phyloP scores from a whole-genome alignment of 1,140 invertebrate species.

The Drosophila lacteicornis region DNA sequence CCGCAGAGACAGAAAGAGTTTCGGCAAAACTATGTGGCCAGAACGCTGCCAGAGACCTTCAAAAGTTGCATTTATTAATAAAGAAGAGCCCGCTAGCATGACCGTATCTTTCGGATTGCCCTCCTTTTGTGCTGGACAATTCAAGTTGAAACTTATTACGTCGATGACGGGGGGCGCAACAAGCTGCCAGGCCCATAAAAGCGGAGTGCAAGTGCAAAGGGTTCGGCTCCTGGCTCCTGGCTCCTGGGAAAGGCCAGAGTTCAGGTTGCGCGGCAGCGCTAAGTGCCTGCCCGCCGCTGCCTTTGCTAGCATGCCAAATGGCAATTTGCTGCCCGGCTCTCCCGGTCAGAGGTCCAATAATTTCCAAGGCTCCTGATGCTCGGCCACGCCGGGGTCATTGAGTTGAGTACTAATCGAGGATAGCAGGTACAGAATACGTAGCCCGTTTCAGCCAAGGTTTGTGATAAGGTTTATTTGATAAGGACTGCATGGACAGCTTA shows the following conservation, averaged over 20 bases:
- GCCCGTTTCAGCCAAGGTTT: neutral
- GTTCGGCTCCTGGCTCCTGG: constrained; percentile 6
- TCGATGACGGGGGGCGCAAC: constrained; percentile 47
- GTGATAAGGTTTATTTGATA: neutral
- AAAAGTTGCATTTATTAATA: constrained; percentile 66
- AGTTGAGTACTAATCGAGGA: constrained; percentile 31
- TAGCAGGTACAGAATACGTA: neutral
- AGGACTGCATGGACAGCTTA: neutral
- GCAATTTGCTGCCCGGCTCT: constrained; percentile 49
- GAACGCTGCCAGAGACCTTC: constrained; percentile 25
- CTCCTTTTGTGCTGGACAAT: constrained; percentile 63
- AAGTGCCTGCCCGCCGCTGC: constrained; percentile 18
- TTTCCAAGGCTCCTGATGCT: constrained; percentile 48
- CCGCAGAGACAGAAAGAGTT: constrained; percentile 21
- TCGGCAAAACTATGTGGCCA: constrained; percentile 47
- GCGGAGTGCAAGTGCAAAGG: constrained; percentile 45
- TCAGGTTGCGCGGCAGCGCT: constrained; percentile 29
- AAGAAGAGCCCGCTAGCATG: constrained; percentile 48
- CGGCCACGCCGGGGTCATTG: constrained; percentile 25
- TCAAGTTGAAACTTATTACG: constrained; percentile 78
- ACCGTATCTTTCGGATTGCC: constrained; percentile 7
- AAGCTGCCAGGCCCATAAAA: constrained; percentile 35
- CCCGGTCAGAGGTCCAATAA: constrained; percentile 50
- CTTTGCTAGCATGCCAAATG: constrained; percentile 59
- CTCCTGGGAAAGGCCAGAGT: constrained; percentile 41